Evolutionary conservation across 2,888 invertebrate genomes (phyloP).

Genomic region (Eueremaeus valkanovi): DNA sequence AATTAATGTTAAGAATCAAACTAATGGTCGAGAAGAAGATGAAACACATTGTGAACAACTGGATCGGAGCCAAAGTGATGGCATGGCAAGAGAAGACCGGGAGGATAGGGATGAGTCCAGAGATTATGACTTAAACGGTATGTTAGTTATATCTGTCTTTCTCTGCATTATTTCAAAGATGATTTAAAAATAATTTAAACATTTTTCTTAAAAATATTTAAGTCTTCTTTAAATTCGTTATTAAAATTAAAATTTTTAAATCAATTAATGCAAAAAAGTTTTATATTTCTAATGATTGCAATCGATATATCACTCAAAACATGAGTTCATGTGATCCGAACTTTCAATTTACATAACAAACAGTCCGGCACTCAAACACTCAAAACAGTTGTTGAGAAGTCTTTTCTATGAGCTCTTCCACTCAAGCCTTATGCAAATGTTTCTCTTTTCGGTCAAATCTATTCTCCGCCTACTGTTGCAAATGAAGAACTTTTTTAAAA

Average conservation of each 20-base stretch:
- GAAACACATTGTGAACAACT: background rate
- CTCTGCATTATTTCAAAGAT: no score
- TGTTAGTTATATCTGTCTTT: no score
- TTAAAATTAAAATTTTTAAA: no score
- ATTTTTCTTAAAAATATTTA: no score
- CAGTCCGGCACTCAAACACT: background rate
- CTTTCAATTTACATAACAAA: background rate
- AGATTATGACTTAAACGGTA: no score
- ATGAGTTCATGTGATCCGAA: background rate
- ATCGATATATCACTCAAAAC: no score
- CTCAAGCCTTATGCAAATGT: constrained; percentile 23
- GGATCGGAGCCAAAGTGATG: background rate
- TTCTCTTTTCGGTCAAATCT: background rate
- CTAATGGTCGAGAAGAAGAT: background rate
- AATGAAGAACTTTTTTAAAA: background rate
- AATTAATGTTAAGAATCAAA: background rate
- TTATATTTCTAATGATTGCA: no score
- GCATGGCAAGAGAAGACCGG: background rate
- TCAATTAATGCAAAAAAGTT: no score
- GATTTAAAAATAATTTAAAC: no score
- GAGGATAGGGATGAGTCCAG: background rate
- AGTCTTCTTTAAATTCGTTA: no score
- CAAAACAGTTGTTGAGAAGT: background rate
- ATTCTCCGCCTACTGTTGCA: background rate
- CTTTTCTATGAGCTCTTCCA: no score